Percentiles rank a stretch among this genome's conserved stretches.
These are phyloP conservation scores for Hybognathus amarus DNA, from an alignment of 2,797 vertebrate species.

Conservation along the genomic window DNA sequence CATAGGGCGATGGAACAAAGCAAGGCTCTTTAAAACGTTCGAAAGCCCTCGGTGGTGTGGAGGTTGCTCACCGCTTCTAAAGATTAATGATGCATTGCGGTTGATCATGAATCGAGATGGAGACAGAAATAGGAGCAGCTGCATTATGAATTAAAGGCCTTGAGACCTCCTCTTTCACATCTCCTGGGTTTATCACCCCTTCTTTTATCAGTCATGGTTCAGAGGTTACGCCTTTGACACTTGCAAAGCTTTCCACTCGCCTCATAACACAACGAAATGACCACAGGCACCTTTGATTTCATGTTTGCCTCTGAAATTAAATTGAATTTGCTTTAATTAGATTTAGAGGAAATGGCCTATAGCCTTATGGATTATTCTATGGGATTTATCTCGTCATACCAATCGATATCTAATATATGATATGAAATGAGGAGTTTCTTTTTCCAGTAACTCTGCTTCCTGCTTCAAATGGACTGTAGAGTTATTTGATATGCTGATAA, in stretches of 20 bases:
- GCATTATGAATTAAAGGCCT: conserved; percentile 58
- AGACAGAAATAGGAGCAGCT: conserved; percentile 30
- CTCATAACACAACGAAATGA: conserved; percentile 42
- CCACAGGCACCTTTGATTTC: conserved; percentile 19
- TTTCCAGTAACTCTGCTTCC: background rate
- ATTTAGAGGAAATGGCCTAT: conserved; percentile 55
- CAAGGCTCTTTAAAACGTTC: conserved; percentile 12
- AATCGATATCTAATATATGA: conserved; percentile 75
- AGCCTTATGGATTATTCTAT: conserved; percentile 59
- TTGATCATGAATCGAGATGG: conserved; percentile 62
- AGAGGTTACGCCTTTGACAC: conserved; percentile 64
- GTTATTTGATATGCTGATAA: conserved; percentile 6
- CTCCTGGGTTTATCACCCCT: conserved; percentile 31
- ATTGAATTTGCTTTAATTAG: conserved; percentile 71
- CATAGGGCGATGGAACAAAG: conserved; percentile 14
- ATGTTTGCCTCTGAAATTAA: conserved; percentile 40
- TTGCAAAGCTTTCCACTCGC: conserved; percentile 46
- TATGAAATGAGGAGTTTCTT: conserved; percentile 60
- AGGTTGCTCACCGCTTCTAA: conserved; percentile 59
- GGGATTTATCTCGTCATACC: conserved; percentile 70
- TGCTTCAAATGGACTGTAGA: background rate
- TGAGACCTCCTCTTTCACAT: conserved; percentile 49
- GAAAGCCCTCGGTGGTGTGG: background rate
- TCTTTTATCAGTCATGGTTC: conserved; percentile 65
- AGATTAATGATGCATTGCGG: conserved; percentile 68